These are phyloP conservation scores for Enteromius trimaculatus DNA, from an alignment of 2,797 vertebrate genomes.

Conservation along the genomic window DNA sequence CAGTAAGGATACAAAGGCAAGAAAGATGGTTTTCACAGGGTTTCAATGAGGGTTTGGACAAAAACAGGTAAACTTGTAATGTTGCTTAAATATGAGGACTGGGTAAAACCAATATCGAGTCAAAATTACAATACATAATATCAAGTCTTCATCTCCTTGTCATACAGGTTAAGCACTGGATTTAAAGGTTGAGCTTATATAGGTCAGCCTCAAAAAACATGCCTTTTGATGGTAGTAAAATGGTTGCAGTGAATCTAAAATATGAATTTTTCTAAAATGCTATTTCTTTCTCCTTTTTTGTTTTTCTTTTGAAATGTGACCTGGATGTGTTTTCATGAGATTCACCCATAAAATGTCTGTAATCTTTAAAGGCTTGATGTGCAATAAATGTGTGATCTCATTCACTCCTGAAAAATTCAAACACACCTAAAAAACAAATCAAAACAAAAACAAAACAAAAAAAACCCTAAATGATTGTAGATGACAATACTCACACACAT, in stretches of 20 bases:
- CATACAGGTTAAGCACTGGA: background rate
- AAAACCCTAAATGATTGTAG: constrained; percentile 28
- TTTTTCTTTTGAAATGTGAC: constrained; percentile 9
- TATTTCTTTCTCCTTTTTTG: background rate
- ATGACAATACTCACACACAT: constrained; percentile 27
- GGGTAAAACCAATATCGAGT: background rate
- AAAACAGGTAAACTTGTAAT: background rate
- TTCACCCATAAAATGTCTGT: constrained; percentile 13
- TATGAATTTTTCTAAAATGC: background rate
- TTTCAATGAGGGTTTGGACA: background rate
- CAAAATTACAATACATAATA: background rate
- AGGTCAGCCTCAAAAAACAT: background rate
- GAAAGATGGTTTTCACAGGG: constrained; percentile 25
- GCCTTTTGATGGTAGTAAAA: background rate
- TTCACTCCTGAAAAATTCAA: background rate
- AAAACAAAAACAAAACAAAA: background rate
- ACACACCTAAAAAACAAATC: background rate
- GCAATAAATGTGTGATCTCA: constrained; percentile 35
- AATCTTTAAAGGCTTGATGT: constrained; percentile 39
- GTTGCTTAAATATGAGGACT: background rate
- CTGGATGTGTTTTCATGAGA: background rate
- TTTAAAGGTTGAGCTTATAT: constrained; percentile 7
- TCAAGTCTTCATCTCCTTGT: background rate
- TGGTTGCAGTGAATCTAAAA: background rate
- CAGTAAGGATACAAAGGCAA: background rate